These are phyloP conservation scores for Drosophila nannoptera DNA, from an alignment of 1,140 invertebrate species.

Conservation along the genomic window DNA sequence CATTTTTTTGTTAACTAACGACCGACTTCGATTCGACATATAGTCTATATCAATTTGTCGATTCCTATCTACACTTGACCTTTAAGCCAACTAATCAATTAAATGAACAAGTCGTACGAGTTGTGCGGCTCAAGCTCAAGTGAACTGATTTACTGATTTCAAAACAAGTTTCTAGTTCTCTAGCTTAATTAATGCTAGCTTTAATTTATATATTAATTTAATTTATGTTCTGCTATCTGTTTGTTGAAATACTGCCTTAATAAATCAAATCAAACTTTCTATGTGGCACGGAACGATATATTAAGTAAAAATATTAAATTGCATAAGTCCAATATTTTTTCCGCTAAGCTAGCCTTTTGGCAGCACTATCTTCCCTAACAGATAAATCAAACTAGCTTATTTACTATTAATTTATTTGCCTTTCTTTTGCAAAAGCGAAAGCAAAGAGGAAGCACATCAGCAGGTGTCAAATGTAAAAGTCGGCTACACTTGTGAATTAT, in stretches of 20 bases:
- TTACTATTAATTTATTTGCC: neutral
- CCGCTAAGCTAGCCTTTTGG: no score
- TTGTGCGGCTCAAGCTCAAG: neutral
- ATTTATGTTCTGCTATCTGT: neutral
- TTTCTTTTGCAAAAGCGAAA: neutral
- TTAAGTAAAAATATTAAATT: neutral
- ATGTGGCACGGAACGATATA: neutral
- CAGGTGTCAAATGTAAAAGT: neutral
- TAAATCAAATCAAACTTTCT: neutral
- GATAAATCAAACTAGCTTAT: no score
- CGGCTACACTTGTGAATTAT: neutral
- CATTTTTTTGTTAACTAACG: neutral
- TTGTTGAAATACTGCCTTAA: no score
- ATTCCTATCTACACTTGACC: conserved; percentile 10
- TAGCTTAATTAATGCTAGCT: neutral
- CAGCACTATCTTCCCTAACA: no score
- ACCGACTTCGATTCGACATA: conserved; percentile 7
- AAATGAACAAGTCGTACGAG: conserved; percentile 15
- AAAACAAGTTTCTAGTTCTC: neutral
- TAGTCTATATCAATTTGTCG: conserved; percentile 13
- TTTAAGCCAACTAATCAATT: conserved; percentile 5
- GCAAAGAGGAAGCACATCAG: neutral
- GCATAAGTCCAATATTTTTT: neutral
- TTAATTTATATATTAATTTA: neutral
- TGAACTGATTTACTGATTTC: conserved; percentile 4